These are phyloP conservation scores for Bibio marci DNA, from an alignment of 2,888 invertebrate genomes.

Conservation along the genomic window DNA sequence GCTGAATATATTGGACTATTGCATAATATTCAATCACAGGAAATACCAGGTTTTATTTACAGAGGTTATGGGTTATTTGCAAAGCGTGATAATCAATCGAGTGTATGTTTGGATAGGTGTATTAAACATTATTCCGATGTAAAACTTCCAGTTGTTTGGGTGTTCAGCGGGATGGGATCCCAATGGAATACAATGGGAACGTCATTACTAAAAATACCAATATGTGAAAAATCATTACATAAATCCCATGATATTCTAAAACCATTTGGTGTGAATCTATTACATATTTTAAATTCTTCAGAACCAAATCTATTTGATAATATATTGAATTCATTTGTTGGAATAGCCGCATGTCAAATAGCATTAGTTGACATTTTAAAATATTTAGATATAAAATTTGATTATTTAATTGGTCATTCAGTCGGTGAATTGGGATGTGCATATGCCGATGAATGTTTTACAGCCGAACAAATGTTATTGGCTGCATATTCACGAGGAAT, in stretches of 20 bases:
- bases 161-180: conserved; percentile 73
- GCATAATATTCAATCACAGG: conserved; percentile 39
- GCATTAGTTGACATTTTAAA: conserved; percentile 36
- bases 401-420: conserved; percentile 53
- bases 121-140: conserved; percentile 16
- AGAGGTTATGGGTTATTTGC: conserved; percentile 50
- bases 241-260: conserved; percentile 43
- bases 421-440: conserved; percentile 73
- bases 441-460: conserved; percentile 39
- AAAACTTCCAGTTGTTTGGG: conserved; percentile 14
- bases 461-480: conserved; percentile 62
- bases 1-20: conserved; percentile 40
- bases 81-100: conserved; percentile 11
- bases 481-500: conserved; percentile 61
- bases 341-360: conserved; percentile 52
- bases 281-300: conserved; percentile 39
- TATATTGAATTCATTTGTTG: conserved; percentile 53
- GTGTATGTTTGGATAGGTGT: too few relatives aligned
- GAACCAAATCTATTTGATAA: conserved; percentile 47
- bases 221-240: conserved; percentile 48
- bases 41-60: conserved; percentile 47
- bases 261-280: conserved; percentile 45
- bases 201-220: conserved; percentile 47
- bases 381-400: conserved; percentile 32
- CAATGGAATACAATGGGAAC: conserved; percentile 70